A percentile compares a stretch with the other conserved stretches of the same genome.
Conservation (phyloP, 2,113 vertebrate genomes). For the Rhabdomys dilectus region DNA sequence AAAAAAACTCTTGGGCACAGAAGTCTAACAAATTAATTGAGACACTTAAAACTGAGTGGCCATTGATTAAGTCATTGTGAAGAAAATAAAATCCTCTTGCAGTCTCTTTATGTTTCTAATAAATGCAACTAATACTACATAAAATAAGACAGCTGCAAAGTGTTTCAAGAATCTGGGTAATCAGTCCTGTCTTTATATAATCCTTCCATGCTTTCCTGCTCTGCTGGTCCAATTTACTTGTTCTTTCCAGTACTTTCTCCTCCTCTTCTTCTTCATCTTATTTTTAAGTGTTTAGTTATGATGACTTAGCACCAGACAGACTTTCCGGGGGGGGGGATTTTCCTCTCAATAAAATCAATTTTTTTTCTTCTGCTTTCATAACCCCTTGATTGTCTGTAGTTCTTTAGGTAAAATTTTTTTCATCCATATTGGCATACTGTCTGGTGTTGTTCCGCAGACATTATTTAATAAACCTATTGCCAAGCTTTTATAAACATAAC, state of each 20-base stretch:
- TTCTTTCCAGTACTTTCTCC: not conserved
- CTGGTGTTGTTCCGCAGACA: too few species aligned
- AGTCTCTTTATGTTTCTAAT: not conserved
- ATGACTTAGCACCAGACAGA: not conserved
- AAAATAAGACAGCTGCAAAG: not conserved
- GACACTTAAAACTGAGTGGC: not conserved
- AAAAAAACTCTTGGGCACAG: not conserved
- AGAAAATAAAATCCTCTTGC: not conserved
- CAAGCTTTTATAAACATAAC: not conserved
- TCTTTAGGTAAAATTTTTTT: not conserved
- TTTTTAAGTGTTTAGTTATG: not conserved
- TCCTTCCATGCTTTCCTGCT: not conserved
- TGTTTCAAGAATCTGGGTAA: not conserved
- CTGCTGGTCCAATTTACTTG: not conserved
- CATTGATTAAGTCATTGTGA: not conserved
- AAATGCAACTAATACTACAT: not conserved
- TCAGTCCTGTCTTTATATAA: not conserved
- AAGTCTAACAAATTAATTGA: not conserved
- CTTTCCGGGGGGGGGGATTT: not conserved
- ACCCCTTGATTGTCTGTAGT: too few species aligned
- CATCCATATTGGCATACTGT: not conserved
- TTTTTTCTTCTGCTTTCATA: not conserved
- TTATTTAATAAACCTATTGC: not conserved
- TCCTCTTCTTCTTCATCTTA: not conserved
- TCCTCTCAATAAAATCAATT: not conserved